These are phyloP conservation scores for Drosophila kohkoa DNA, from an alignment of 1,140 invertebrate species.

Conservation along the genomic window DNA sequence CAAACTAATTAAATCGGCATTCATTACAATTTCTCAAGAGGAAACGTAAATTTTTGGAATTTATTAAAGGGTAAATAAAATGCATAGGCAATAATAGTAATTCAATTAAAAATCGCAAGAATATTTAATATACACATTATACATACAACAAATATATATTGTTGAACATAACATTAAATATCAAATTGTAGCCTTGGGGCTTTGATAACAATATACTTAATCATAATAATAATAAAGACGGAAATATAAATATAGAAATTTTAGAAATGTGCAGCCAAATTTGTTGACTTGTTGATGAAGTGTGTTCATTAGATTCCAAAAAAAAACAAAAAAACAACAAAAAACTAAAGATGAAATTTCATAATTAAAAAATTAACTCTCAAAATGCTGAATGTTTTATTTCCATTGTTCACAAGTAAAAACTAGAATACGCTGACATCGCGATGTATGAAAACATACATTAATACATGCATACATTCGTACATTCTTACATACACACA, in stretches of 20 bases:
- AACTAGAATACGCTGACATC: conserved; percentile 9
- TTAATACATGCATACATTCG: neutral
- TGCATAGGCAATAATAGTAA: conserved; percentile 59
- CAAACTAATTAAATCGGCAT: conserved; percentile 38
- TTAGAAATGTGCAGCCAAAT: conserved; percentile 40
- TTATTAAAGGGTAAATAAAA: conserved; percentile 70
- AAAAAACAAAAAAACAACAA: neutral
- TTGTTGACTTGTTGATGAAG: conserved; percentile 43
- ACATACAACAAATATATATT: conserved; percentile 19
- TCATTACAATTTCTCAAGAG: conserved; percentile 24
- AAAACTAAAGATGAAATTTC: neutral
- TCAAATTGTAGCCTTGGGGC: conserved; percentile 50
- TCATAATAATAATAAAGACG: conserved; percentile 29
- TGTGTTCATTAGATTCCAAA: conserved; percentile 46
- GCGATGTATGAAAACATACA: conserved; percentile 5
- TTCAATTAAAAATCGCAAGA: conserved; percentile 37
- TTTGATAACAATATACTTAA: conserved; percentile 65
- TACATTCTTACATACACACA: neutral
- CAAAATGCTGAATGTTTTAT: conserved; percentile 16
- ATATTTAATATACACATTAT: conserved; percentile 6
- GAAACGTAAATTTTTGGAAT: conserved; percentile 58
- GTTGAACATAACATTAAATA: conserved; percentile 44
- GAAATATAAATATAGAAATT: conserved; percentile 19
- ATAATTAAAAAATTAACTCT: neutral
- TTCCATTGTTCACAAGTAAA: conserved; percentile 23